Base-by-base conservation (phyloP, 2,113 vertebrate genomes). In the Cisticola juncidis region DNA sequence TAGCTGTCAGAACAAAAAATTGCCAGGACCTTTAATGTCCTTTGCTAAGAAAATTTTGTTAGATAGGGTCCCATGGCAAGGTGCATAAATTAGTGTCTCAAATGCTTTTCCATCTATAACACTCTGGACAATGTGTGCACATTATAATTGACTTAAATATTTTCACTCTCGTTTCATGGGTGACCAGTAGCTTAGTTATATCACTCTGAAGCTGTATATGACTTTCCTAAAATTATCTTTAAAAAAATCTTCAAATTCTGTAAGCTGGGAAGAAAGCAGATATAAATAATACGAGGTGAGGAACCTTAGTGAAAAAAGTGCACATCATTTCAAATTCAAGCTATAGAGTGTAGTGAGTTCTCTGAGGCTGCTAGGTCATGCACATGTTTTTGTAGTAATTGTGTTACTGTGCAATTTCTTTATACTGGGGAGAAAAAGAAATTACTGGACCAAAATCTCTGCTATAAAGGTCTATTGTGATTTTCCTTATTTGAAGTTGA, bases 401-500 rank as follows among this genome's bases (percentile, higher is more conserved):
- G 9, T 14, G 3, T 68, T 70, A 44, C 8, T 9, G 6, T 38
- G 28, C 28, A 51, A 14, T 50, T 86, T 44, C 38, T 51, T 65
- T 85, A 18, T 74, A 24, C 12, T 74, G 14, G 17, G 12, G 12
- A 18, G 9, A 26, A n/a, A 29, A 33, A 70, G 19, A 20, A 71
- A 44, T 15, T 78, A 57, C 7, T 33, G n/a, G 54, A 25, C 56
- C 21, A 8, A 77, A 91, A 42, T 80, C 17, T 13, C 36, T 73
- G 7, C 69, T 82, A 8, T 45, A 86, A 78, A 24, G 20, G 13
- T 50, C 7, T 70, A 13, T 90, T 91, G 61, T 44, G 47, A 61
- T 95, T 94, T 95, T 74, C 61, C 69, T 70, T 53, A 92, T 96
- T 95, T 94, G 64, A 88, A 53, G 21, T 64, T 96, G 79, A 93